These are phyloP conservation scores for Andrena hattorfiana DNA, from an alignment of 2,888 invertebrate genomes.

Conservation along the genomic window DNA sequence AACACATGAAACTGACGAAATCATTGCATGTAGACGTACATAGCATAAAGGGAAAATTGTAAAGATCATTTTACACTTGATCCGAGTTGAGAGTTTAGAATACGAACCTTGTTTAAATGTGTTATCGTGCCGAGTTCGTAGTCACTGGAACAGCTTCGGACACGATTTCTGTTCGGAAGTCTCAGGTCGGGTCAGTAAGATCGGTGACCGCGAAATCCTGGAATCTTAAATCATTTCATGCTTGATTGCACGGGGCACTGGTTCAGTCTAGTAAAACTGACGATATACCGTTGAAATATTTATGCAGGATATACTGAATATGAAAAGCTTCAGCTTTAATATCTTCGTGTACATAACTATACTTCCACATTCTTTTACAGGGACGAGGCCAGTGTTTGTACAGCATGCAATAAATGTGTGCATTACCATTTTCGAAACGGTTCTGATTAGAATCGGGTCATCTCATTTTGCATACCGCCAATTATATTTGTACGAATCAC, in stretches of 20 bases:
- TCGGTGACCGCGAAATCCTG: constrained; percentile 36
- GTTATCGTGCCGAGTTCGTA: not conserved
- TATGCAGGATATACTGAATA: constrained; percentile 42
- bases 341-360: constrained; percentile 66
- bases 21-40: constrained; percentile 44
- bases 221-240: constrained; percentile 59
- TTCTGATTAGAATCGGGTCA: constrained; percentile 65
- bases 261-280: constrained; percentile 32
- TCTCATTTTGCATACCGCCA: constrained; percentile 66
- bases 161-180: constrained; percentile 24
- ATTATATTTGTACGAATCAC: constrained; percentile 66
- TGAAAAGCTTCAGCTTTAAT: constrained; percentile 42
- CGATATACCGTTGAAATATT: constrained; percentile 20
- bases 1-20: constrained; percentile 24
- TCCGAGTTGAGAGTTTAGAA: constrained; percentile 32
- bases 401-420: constrained; percentile 71
- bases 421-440: constrained; percentile 66
- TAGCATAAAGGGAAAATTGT: constrained; percentile 22
- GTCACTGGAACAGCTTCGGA: not conserved
- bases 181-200: constrained; percentile 24
- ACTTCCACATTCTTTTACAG: constrained; percentile 62
- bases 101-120: constrained; percentile 11
- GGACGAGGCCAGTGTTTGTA: constrained; percentile 66
- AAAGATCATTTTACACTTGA: constrained; percentile 23
- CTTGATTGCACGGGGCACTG: constrained; percentile 62